These are phyloP conservation scores for Parasteatoda lunata DNA, from an alignment of 2,888 invertebrate species.

Conservation along the genomic window DNA sequence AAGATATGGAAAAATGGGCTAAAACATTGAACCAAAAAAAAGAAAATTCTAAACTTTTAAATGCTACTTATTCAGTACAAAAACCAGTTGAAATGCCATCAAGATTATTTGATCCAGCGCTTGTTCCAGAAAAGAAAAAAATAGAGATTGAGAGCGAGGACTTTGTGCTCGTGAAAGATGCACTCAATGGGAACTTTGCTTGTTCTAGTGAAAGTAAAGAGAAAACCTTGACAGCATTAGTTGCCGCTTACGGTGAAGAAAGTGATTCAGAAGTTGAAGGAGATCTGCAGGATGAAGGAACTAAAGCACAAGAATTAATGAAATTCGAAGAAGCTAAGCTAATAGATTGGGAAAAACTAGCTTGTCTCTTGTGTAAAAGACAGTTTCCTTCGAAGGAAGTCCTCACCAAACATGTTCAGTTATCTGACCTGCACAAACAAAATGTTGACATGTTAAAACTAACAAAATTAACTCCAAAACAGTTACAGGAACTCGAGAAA, in stretches of 20 bases:
- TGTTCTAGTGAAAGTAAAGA: slow-evolving; percentile 21
- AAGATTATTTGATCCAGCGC: background rate
- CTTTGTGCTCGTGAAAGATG: background rate
- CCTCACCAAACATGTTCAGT: slow-evolving; percentile 88
- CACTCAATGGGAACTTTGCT: slow-evolving; percentile 24
- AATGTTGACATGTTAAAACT: slow-evolving; percentile 80
- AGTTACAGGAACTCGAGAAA: slow-evolving; percentile 69
- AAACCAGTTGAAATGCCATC: background rate
- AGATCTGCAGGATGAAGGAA: slow-evolving; percentile 78
- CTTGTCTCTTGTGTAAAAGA: slow-evolving; percentile 95
- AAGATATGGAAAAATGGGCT: slow-evolving; percentile 96
- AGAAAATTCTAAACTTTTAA: slow-evolving; percentile 78
- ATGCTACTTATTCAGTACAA: slow-evolving; percentile 50
- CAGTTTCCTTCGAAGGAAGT: slow-evolving; percentile 93
- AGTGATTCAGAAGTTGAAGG: slow-evolving; percentile 80
- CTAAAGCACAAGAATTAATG: slow-evolving; percentile 52
- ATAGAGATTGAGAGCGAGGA: slow-evolving; percentile 1
- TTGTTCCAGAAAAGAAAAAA: slow-evolving; percentile 12
- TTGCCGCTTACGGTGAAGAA: slow-evolving; percentile 86
- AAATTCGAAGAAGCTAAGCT: slow-evolving; percentile 72
- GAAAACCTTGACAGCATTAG: slow-evolving; percentile 75
- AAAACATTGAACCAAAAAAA: slow-evolving; percentile 97
- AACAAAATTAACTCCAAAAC: slow-evolving; percentile 64
- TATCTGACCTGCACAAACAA: slow-evolving; percentile 95
- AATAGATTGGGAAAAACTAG: slow-evolving; percentile 88